Conservation (phyloP, 2,797 vertebrate species). For the Eleutherodactylus coqui region DNA sequence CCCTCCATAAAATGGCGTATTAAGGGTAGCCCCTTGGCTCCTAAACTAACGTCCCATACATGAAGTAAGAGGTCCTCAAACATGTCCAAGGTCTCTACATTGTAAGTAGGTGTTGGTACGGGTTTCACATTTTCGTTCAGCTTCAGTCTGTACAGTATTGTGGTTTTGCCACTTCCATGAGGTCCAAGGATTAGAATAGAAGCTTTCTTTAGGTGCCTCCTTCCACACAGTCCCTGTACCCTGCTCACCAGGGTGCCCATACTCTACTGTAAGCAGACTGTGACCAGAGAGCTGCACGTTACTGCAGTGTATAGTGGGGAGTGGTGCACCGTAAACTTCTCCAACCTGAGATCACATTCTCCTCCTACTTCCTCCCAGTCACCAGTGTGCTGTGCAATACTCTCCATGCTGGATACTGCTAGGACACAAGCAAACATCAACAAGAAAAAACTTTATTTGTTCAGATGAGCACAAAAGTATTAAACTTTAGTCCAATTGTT, state of each 20-base stretch:
- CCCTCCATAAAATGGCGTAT: neutral
- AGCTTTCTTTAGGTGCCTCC: neutral
- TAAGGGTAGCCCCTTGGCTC: constrained; percentile 12
- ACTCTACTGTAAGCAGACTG: neutral
- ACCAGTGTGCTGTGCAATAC: neutral
- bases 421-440: neutral
- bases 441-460: neutral
- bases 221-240: constrained; percentile 34
- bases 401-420: constrained; percentile 7
- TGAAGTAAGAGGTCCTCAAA: neutral
- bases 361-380: constrained; percentile 28
- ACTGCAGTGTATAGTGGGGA: neutral
- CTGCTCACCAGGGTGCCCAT: constrained; percentile 38
- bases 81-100: constrained; percentile 21
- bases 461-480: neutral
- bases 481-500: neutral
- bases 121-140: constrained; percentile 5
- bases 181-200: constrained; percentile 15
- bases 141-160: constrained; percentile 44
- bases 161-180: constrained; percentile 45
- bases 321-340: neutral
- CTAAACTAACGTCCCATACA: constrained; percentile 19
- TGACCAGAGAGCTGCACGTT: neutral
- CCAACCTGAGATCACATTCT: neutral
- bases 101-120: neutral